Percentiles rank a stretch among this genome's conserved stretches.
These are phyloP conservation scores for Mesorhabditis sp. DNA, from an alignment of 2,888 invertebrate species.

Conservation along the genomic window DNA sequence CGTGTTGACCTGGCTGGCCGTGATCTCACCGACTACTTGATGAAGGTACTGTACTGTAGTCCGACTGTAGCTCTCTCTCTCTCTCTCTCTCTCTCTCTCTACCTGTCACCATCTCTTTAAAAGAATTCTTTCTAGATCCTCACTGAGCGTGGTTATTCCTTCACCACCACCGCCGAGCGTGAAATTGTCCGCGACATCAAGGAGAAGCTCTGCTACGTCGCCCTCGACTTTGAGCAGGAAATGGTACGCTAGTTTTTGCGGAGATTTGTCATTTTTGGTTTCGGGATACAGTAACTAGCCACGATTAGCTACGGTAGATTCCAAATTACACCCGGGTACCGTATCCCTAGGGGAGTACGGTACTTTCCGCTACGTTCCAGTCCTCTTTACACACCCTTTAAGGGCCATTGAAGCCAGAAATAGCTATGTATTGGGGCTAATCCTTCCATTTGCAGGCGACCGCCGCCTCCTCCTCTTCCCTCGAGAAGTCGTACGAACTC, in stretches of 20 bases:
- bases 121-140: constrained; percentile 38
- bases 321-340: too few species aligned
- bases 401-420: constrained; percentile 63
- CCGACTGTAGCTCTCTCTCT: neutral
- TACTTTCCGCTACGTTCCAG: too few species aligned
- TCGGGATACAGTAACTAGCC: too few species aligned
- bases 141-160: constrained; percentile 59
- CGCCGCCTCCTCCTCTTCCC: constrained; percentile 80
- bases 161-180: constrained; percentile 67
- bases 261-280: neutral
- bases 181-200: constrained; percentile 87
- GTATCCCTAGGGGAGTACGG: too few species aligned
- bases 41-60: constrained; percentile 56
- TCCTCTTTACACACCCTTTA: too few species aligned
- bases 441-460: constrained; percentile 85
- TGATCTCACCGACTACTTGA: constrained; percentile 64
- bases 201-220: constrained; percentile 96
- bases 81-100: neutral
- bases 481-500: constrained; percentile 83
- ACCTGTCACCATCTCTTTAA: neutral
- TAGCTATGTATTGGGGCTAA: constrained; percentile 90
- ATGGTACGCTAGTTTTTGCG: constrained; percentile 65
- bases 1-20: constrained; percentile 62
- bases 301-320: too few species aligned
- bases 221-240: constrained; percentile 94